Evolutionary conservation across 2,888 invertebrate genomes (phyloP).

Genomic region (Miltochrista miniata): DNA sequence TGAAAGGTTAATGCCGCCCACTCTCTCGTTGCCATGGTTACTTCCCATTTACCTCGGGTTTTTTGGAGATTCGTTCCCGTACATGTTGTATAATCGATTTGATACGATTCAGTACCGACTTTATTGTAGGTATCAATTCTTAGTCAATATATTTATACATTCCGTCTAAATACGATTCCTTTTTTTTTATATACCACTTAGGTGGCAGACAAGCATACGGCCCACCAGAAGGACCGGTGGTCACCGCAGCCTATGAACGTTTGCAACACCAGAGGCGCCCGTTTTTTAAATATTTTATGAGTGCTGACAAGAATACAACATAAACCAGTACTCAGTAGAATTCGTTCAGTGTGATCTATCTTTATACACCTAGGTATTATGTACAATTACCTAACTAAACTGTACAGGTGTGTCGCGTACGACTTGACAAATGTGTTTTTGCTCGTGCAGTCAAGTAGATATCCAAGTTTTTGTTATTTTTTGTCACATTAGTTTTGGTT

Average conservation of each 20-base stretch:
- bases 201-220: too few species aligned
- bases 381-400: conserved; percentile 16
- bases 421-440: conserved; percentile 39
- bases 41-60: conserved; percentile 40
- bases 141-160: conserved; percentile 27
- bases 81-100: conserved; percentile 55
- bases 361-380: too few species aligned
- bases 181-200: too few species aligned
- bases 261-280: too few species aligned
- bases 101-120: conserved; percentile 52
- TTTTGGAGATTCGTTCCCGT: conserved; percentile 54
- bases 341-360: too few species aligned
- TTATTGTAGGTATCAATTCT: conserved; percentile 31
- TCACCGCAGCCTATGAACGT: too few species aligned
- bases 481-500: conserved; percentile 23
- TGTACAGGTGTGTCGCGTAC: conserved; percentile 28
- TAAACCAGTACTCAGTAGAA: too few species aligned
- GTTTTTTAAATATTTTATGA: conserved; percentile 17
- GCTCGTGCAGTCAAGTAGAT: conserved; percentile 36
- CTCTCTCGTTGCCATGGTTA: conserved; percentile 41
- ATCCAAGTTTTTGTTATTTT: conserved; percentile 46
- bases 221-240: too few species aligned
- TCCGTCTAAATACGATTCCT: conserved; percentile 12
- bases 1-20: conserved; percentile 23
- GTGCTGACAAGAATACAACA: conserved; percentile 16